phyloP scores from a whole-genome alignment of 1,140 invertebrate genomes.

The Neocloeon triangulifer region DNA sequence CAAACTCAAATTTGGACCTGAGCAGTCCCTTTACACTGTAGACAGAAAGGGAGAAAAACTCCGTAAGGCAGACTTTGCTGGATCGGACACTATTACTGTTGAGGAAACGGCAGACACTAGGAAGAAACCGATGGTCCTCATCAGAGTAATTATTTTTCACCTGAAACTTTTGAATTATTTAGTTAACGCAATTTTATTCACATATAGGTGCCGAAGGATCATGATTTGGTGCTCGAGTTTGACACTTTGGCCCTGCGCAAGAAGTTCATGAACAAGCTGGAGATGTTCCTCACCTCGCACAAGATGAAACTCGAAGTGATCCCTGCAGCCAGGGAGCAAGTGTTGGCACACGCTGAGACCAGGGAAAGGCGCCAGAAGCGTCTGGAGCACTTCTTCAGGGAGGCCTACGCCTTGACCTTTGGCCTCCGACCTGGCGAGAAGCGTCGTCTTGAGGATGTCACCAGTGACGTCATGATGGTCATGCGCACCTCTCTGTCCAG shows the following conservation, averaged over 20 bases:
- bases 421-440: conserved; percentile 40
- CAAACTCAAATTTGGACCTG: conserved; percentile 70
- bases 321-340: conserved; percentile 53
- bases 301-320: conserved; percentile 56
- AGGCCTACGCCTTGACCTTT: conserved; percentile 89
- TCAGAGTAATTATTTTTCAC: conserved; percentile 4
- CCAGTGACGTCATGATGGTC: conserved; percentile 48
- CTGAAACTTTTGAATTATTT: too few relatives aligned
- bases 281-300: conserved; percentile 56
- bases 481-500: conserved; percentile 86
- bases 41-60: conserved; percentile 77
- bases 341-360: conserved; percentile 85
- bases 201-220: conserved; percentile 78
- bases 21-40: conserved; percentile 58
- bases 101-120: conserved; percentile 42
- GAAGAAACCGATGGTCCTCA: conserved; percentile 1
- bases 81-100: conserved; percentile 50
- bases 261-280: conserved; percentile 79
- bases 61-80: conserved; percentile 51
- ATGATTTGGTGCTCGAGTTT: conserved; percentile 90
- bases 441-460: too few relatives aligned
- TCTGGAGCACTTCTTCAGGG: conserved; percentile 94
- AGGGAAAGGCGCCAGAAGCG: conserved; percentile 82
- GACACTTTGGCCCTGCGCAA: conserved; percentile 53
- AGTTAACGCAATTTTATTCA: too few relatives aligned